phyloP scores from a whole-genome alignment of 92 coral and sea anemone genomes.

The Zoanthus sociatus region DNA sequence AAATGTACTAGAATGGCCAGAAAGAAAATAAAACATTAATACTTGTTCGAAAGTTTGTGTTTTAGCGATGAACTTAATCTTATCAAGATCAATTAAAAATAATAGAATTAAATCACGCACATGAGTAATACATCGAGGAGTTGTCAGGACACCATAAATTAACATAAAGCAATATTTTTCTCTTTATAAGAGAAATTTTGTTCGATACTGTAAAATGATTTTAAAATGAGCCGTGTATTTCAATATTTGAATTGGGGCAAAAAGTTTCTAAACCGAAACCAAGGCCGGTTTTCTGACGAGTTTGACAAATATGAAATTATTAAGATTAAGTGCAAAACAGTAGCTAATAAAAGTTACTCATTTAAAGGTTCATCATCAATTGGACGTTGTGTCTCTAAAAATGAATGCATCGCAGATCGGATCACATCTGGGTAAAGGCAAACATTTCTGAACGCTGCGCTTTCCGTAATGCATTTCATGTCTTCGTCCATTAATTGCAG shows the following conservation, averaged over 20 bases:
- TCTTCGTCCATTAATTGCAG: neutral
- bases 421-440: conserved; percentile 9
- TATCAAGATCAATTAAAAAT: too few relatives aligned
- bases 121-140: neutral
- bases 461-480: neutral
- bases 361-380: conserved; percentile 26
- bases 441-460: conserved; percentile 8
- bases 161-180: neutral
- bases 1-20: conserved; percentile 5
- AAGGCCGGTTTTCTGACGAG: neutral
- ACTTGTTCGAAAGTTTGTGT: neutral
- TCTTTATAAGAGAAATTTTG: neutral
- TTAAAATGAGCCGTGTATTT: neutral
- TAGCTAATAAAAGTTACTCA: conserved; percentile 7
- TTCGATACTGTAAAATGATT: neutral
- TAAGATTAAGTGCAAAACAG: neutral
- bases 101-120: neutral
- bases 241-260: neutral
- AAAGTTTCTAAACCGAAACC: neutral
- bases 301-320: neutral
- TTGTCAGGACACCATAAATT: neutral
- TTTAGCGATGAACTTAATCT: neutral
- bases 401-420: conserved; percentile 19
- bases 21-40: neutral
- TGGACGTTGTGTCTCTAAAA: conserved; percentile 12